phyloP scores from a whole-genome alignment of 2,113 vertebrate genomes.

The Tragulus kanchil region DNA sequence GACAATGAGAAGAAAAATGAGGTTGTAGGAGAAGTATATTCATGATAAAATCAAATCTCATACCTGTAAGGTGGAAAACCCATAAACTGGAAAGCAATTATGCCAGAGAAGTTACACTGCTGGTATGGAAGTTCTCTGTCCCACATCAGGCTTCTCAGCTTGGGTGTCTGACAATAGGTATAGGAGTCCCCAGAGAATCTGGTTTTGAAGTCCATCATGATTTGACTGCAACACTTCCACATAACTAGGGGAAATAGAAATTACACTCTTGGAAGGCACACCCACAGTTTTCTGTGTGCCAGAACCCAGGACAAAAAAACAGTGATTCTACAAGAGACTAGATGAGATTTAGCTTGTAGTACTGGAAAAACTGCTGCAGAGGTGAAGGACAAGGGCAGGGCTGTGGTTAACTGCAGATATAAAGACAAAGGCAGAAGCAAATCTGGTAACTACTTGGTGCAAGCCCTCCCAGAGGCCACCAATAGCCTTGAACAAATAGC shows the following conservation, averaged over 20 bases:
- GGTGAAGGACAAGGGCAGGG: neutral
- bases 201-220: neutral
- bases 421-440: neutral
- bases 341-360: neutral
- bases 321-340: neutral
- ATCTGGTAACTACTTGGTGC: neutral
- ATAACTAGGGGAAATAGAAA: neutral
- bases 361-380: neutral
- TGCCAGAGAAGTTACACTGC: neutral
- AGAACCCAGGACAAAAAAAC: neutral
- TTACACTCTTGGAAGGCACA: neutral
- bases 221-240: neutral
- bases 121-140: neutral
- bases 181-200: neutral
- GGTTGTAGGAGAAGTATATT: neutral
- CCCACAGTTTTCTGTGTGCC: neutral
- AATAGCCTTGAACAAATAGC: neutral
- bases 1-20: too few species aligned
- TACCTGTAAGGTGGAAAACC: neutral
- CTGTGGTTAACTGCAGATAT: neutral
- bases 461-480: neutral
- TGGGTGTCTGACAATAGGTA: neutral
- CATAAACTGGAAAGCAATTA: neutral
- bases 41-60: neutral
- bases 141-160: neutral